Base-by-base conservation (phyloP, 2,113 vertebrate species). In the Nothobranchius furzeri region DNA sequence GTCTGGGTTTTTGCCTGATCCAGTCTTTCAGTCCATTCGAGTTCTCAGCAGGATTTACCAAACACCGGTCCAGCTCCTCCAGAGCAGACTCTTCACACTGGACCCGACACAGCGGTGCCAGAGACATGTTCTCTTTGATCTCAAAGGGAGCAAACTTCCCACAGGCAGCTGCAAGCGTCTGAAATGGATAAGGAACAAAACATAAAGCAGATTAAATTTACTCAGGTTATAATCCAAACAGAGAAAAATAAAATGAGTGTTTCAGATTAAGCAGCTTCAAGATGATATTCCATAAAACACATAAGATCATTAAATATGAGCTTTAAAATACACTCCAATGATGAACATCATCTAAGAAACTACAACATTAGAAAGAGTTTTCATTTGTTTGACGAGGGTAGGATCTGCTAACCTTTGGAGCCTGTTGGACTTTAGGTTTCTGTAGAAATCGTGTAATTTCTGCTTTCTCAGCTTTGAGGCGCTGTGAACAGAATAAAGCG, bases 91-190 rank as follows among this genome's bases (percentile, higher is more conserved):
- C 94, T 9, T 95, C 93, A 62, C 92, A 92, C 48, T 89, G 71
- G 0, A 95, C 91, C 0, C 98, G 94, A 42, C 85, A 93, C 40
- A 94, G 85, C 0, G 98, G 98, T 8, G 98, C 96, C 2, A 99
- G 81, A 52, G 84, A 88, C 96, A 99, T 98, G 87, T 97, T 94
- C 72, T 95, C 95, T 85, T 95, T 99, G 17, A 99, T 98, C 73
- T 99, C 97, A 88, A 99, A 99, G 2, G 98, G 98, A 62, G 97
- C 96, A 86, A 99, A 99, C 83, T 98, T 98, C 6, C 97, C 98
- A 66, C 97, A 99, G 4, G 94, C 95, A 67, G 95, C 94, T 0
- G 96, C 95, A 45, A 99, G 94, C 2, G 93, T 98, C 98, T 99
- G 90, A 73, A 42, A 69, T 11, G n/a, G 25, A 51, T 64, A 25